Evolutionary conservation across 2,113 vertebrate species (phyloP).

Genomic region (Dasyornis broadbenti): DNA sequence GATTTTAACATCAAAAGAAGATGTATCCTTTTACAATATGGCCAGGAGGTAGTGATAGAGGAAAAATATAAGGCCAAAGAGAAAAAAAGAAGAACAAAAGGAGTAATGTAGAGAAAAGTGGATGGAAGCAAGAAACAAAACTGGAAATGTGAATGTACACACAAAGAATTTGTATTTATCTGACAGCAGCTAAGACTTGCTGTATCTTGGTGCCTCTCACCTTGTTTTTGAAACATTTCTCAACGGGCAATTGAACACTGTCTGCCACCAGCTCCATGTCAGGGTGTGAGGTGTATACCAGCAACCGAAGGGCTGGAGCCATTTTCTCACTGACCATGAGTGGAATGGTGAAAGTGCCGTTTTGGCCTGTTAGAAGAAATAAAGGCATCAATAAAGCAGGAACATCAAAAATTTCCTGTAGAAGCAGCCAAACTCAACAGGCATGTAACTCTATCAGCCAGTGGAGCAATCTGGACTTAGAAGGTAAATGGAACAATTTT

Average conservation of each 20-base stretch:
- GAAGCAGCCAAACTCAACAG: background rate
- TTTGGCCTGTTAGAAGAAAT: slow-evolving; percentile 23
- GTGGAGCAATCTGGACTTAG: background rate
- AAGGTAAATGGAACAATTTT: background rate
- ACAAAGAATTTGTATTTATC: background rate
- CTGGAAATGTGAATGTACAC: background rate
- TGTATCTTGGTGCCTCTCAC: slow-evolving; percentile 18
- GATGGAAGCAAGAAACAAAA: background rate
- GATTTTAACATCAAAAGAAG: background rate
- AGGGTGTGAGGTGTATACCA: slow-evolving; percentile 77
- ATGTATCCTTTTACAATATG: background rate
- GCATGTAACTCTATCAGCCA: background rate
- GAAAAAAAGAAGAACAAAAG: background rate
- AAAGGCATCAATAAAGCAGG: background rate
- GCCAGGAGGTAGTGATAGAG: background rate
- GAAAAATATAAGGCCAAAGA: background rate
- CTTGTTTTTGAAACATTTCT: slow-evolving; percentile 81
- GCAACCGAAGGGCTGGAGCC: slow-evolving; percentile 67
- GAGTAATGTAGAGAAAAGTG: background rate
- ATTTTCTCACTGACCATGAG: slow-evolving; percentile 63
- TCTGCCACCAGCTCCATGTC: slow-evolving; percentile 72
- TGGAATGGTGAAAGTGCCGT: slow-evolving; percentile 68
- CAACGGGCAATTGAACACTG: slow-evolving; percentile 59
- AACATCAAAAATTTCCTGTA: background rate
- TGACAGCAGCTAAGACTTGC: background rate